Evolutionary conservation across 2,113 vertebrate species (phyloP).

Genomic region (Eleginops maclovinus): DNA sequence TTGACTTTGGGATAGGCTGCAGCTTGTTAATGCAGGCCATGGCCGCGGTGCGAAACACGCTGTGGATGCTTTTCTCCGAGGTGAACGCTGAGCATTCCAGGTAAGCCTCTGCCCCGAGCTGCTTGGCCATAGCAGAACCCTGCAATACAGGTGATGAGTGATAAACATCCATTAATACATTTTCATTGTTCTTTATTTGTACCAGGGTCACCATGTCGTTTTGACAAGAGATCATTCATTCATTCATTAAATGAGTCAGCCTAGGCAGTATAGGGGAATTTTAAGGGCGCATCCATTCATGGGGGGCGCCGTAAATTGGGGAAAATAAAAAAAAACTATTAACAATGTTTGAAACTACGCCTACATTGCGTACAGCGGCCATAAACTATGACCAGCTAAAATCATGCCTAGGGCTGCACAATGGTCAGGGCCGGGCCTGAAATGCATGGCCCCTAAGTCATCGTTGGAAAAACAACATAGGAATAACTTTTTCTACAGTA

Average conservation of each 20-base stretch:
- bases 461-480: not conserved
- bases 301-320: too few relatives aligned
- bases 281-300: too few relatives aligned
- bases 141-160: slow-evolving; percentile 54
- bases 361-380: too few relatives aligned
- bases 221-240: too few relatives aligned
- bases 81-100: slow-evolving; percentile 96
- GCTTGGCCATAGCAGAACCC: slow-evolving; percentile 92
- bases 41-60: slow-evolving; percentile 92
- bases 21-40: slow-evolving; percentile 91
- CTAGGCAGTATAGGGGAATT: too few relatives aligned
- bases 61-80: slow-evolving; percentile 96
- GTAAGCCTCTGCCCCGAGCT: slow-evolving; percentile 93
- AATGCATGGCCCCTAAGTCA: not conserved
- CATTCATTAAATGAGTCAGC: too few relatives aligned
- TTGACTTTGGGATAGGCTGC: slow-evolving; percentile 82
- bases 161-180: slow-evolving; percentile 16
- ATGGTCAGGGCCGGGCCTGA: too few relatives aligned
- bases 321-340: too few relatives aligned
- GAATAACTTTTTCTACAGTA: not conserved
- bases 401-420: too few relatives aligned
- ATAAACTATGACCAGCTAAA: too few relatives aligned
- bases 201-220: not conserved
- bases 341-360: too few relatives aligned
- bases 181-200: not conserved